Evolutionary conservation across 2,888 invertebrate genomes (phyloP).

Genomic region (Patella depressa): DNA sequence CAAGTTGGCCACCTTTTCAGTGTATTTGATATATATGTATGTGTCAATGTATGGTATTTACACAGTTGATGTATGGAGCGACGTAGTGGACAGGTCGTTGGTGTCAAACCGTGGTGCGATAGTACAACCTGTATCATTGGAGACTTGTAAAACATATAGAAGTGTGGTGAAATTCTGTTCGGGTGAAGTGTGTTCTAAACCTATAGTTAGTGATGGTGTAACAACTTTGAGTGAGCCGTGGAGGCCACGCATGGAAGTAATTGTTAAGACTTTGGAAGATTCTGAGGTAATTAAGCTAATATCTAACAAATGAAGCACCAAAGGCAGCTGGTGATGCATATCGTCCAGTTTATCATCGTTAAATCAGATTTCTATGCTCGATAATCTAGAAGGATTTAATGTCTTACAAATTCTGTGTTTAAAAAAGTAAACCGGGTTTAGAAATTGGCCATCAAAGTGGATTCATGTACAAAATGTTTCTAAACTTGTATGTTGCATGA

Average conservation of each 20-base stretch:
- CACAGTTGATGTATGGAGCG: background rate
- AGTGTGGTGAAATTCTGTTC: conserved; percentile 39
- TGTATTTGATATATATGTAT: background rate
- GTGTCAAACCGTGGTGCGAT: conserved; percentile 13
- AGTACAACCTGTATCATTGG: conserved; percentile 28
- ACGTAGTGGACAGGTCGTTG: conserved; percentile 26
- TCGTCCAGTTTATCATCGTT: no score
- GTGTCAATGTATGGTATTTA: background rate
- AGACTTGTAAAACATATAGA: conserved; percentile 36
- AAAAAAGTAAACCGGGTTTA: no score
- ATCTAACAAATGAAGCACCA: no score
- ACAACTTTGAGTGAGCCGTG: conserved; percentile 32
- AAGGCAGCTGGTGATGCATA: no score
- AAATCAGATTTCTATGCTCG: no score
- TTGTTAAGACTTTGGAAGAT: background rate
- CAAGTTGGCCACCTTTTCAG: background rate
- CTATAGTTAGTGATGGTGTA: conserved; percentile 36
- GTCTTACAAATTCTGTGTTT: no score
- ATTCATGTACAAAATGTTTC: no score
- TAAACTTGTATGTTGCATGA: no score
- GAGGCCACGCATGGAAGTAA: conserved; percentile 27
- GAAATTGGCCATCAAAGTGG: no score
- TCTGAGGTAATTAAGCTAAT: background rate
- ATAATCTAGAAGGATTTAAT: no score
- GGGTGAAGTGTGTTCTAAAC: conserved; percentile 30